These are phyloP conservation scores for Callospermophilus lateralis DNA, from an alignment of 2,113 vertebrate genomes.

Conservation along the genomic window DNA sequence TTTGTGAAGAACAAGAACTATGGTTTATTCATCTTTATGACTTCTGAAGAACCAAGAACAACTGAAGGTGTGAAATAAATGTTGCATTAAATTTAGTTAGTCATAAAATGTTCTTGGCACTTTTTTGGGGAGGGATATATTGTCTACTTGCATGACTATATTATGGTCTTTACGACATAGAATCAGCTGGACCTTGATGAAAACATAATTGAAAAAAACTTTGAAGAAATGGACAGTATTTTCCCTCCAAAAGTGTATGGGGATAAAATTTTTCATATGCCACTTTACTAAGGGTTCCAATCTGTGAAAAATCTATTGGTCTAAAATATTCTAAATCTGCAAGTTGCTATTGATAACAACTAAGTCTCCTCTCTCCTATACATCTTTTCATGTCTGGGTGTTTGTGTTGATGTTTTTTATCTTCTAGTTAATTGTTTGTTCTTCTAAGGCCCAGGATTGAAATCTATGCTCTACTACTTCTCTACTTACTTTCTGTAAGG, in stretches of 20 bases:
- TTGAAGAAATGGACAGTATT: background rate
- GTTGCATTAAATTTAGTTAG: background rate
- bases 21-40: conserved; percentile 2
- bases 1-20: background rate
- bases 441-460: background rate
- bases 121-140: background rate
- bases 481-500: background rate
- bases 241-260: background rate
- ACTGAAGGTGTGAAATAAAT: background rate
- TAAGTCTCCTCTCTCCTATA: background rate
- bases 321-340: background rate
- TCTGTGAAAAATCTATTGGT: background rate
- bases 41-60: background rate
- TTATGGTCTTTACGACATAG: background rate
- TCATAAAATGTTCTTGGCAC: background rate
- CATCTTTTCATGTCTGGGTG: background rate
- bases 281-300: background rate
- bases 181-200: background rate
- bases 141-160: background rate
- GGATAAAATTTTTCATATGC: background rate
- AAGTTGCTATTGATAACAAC: background rate
- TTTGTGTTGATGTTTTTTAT: conserved; percentile 10
- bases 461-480: background rate
- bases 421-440: conserved; percentile 1
- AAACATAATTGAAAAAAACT: background rate